Evolutionary conservation across 2,888 invertebrate genomes (phyloP).

Genomic region (Ramazzottius varieornatus): DNA sequence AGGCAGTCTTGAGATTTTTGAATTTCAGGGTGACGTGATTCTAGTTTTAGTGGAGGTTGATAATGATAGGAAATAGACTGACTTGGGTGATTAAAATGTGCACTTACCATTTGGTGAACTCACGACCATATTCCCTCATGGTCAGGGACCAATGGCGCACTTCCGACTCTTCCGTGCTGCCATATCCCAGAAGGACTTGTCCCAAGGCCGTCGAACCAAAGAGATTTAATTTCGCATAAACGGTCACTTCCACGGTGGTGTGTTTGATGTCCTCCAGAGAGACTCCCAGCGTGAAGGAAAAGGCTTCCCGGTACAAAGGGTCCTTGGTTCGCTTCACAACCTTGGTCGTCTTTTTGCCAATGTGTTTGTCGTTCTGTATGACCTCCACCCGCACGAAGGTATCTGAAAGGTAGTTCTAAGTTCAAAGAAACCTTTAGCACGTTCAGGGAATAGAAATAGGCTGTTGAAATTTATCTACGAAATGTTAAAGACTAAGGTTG

Average conservation of each 20-base stretch:
- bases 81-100: too few species aligned
- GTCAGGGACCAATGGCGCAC: slow-evolving; percentile 17
- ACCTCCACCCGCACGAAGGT: slow-evolving; percentile 16
- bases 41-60: too few species aligned
- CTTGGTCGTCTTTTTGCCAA: slow-evolving; percentile 12
- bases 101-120: slow-evolving; percentile 14
- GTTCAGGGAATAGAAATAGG: neutral
- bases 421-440: neutral
- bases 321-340: slow-evolving; percentile 14
- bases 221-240: slow-evolving; percentile 16
- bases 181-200: slow-evolving; percentile 16
- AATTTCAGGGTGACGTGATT: too few species aligned
- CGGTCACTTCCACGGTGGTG: slow-evolving; percentile 14
- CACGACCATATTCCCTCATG: slow-evolving; percentile 13
- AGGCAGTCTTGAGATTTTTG: too few species aligned
- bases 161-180: slow-evolving; percentile 16
- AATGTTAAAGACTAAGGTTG: too few species aligned
- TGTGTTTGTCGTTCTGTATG: slow-evolving; percentile 11
- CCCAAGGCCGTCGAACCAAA: slow-evolving; percentile 17
- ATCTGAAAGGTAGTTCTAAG: slow-evolving; percentile 16
- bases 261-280: slow-evolving; percentile 15
- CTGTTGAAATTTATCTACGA: too few species aligned
- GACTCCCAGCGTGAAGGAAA: slow-evolving; percentile 14
- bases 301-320: slow-evolving; percentile 16
- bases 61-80: too few species aligned